phyloP scores from a whole-genome alignment of 1,140 invertebrate genomes.

The Solenopsis fugax region DNA sequence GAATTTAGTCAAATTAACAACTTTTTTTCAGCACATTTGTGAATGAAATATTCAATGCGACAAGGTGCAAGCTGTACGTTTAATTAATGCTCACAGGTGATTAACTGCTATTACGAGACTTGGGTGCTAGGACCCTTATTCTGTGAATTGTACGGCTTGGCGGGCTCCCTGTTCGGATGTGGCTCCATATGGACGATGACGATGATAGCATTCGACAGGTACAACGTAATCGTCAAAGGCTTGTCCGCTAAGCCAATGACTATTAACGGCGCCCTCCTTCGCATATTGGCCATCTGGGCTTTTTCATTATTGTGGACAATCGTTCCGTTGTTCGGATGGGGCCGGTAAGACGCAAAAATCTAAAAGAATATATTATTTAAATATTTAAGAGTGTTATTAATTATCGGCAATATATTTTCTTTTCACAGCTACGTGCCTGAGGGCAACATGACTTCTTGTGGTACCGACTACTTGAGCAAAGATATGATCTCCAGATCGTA shows the following conservation, averaged over 20 bases:
- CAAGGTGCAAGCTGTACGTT: background rate
- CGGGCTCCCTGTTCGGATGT: constrained; percentile 93
- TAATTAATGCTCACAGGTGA: constrained; percentile 82
- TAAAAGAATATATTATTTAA: background rate
- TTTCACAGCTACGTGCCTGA: constrained; percentile 92
- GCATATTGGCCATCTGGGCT: constrained; percentile 91
- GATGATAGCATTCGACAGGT: constrained; percentile 93
- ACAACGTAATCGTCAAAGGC: constrained; percentile 95
- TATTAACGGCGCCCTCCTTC: constrained; percentile 89
- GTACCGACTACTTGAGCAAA: constrained; percentile 93
- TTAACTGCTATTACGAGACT: constrained; percentile 95
- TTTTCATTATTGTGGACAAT: constrained; percentile 90
- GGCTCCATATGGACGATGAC: constrained; percentile 95
- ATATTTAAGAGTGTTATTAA: background rate
- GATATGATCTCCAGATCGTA: constrained; percentile 90
- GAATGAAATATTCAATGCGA: background rate
- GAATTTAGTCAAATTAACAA: too few relatives aligned
- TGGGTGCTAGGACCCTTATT: constrained; percentile 94
- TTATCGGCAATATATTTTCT: background rate
- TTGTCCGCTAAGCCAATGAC: constrained; percentile 91
- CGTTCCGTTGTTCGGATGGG: constrained; percentile 93
- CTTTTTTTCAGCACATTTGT: background rate
- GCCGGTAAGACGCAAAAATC: constrained; percentile 87
- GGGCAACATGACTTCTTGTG: constrained; percentile 95
- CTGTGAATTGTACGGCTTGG: constrained; percentile 93